Evolutionary conservation across 2,797 vertebrate genomes (phyloP), one percentile per base, ranked within the genome.

Genomic region (Pteronotus mesoamericanus): DNA sequence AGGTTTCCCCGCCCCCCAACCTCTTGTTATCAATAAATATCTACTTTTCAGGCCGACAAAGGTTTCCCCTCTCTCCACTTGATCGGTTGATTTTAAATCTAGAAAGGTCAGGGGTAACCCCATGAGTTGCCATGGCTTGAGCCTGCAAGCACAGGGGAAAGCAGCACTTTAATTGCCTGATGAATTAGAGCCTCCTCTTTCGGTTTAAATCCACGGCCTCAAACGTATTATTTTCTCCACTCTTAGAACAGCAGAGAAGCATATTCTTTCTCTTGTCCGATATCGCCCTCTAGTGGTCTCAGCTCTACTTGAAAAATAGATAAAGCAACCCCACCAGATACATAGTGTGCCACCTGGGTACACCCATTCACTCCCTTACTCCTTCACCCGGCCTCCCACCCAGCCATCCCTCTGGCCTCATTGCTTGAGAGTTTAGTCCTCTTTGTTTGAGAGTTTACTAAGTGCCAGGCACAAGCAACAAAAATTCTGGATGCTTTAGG

Each of bases 241-340:
- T 57, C 51, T 57, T 77, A 21, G 59, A 69, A 93, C 3, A 2
- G 18, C 0, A 0, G 34, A 0, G 26, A n/a, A 74, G 2, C 3
- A 1, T 19, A 78, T 87, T 18, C 77, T 92, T 98, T 98, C 42
- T 91, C 86, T 98, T 95, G 94, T 98, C 95, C 48, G 44, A 80
- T 86, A 89, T 96, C 96, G 87, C 98, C 98, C 98, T 98, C 98
- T 98, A 98, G 98, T 97, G 98, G 96, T 90, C 18, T 0, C 2
- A 14, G 9, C 8, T 79, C 29, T 66, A 44, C 37, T 61, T 82
- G 55, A 44, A 91, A 59, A 88, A 9, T 2, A 37, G 46, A 59
- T 22, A 15, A 2, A 29, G 1, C 4, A 32, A 68, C 42, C 29
- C 37, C 44, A 26, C 18, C 32, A 84, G 14, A 46, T 0, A 37